Evolutionary conservation across 2,113 vertebrate genomes (phyloP).

Genomic region (Perca schrenkii): DNA sequence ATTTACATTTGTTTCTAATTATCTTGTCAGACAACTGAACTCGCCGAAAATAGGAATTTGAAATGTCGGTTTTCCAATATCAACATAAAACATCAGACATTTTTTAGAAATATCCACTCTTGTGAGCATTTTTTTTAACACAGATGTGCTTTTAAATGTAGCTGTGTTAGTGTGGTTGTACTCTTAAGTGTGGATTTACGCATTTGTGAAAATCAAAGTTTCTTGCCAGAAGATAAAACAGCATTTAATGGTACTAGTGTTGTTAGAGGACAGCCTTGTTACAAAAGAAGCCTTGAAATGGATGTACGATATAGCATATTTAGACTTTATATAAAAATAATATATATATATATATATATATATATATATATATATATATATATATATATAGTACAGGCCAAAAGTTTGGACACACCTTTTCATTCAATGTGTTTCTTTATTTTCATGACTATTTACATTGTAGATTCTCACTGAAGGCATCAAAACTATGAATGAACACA

Average conservation of each 20-base stretch:
- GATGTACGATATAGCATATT: background rate
- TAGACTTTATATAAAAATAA: background rate
- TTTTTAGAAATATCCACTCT: background rate
- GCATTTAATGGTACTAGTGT: background rate
- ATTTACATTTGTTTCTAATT: background rate
- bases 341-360: background rate
- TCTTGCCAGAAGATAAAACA: background rate
- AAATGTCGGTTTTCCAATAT: no score
- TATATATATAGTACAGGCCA: no score
- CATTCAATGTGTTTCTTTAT: no score
- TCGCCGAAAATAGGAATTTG: no score
- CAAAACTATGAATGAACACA: no score
- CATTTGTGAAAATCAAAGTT: background rate
- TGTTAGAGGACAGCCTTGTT: background rate
- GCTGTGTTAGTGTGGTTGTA: background rate
- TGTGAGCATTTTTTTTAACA: no score
- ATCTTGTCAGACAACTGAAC: no score
- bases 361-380: no score
- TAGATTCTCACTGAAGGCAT: no score
- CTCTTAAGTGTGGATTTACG: background rate
- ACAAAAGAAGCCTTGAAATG: background rate
- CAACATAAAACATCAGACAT: background rate
- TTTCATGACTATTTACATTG: no score
- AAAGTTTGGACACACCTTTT: no score
- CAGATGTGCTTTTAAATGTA: no score